phyloP scores from a whole-genome alignment of 1,140 invertebrate species.

The Drosophila watanabei region DNA sequence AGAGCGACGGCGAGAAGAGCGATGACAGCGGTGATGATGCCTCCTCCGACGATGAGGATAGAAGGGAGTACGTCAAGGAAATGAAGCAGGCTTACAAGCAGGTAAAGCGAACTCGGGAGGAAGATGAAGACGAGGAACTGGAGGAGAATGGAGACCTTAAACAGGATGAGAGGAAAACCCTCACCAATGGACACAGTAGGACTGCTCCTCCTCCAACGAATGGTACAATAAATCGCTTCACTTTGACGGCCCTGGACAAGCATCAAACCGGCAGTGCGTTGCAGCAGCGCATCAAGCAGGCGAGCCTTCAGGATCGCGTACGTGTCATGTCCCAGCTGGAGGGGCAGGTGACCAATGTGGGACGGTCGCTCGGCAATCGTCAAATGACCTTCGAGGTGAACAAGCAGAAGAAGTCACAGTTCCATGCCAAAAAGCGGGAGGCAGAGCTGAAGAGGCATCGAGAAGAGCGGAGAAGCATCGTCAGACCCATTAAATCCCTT shows the following conservation, averaged over 20 bases:
- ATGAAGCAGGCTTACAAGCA: constrained; percentile 91
- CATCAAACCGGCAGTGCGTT: constrained; percentile 39
- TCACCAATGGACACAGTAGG: constrained; percentile 32
- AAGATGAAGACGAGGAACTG: constrained; percentile 72
- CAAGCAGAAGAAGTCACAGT: constrained; percentile 86
- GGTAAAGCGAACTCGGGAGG: constrained; percentile 82
- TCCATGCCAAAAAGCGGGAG: constrained; percentile 85
- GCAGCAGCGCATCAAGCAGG: constrained; percentile 86
- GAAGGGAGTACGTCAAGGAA: constrained; percentile 92
- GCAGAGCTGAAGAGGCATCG: constrained; percentile 88
- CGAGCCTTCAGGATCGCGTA: constrained; percentile 90
- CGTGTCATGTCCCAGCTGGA: constrained; percentile 86
- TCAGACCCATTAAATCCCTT: constrained; percentile 88
- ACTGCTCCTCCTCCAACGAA: constrained; percentile 5
- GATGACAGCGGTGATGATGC: constrained; percentile 76
- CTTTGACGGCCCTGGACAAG: constrained; percentile 52
- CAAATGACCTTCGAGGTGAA: constrained; percentile 92
- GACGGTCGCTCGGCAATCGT: constrained; percentile 88
- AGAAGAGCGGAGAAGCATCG: constrained; percentile 90
- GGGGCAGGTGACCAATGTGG: constrained; percentile 87
- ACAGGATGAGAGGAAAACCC: constrained; percentile 22
- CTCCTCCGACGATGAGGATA: constrained; percentile 94
- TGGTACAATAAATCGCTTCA: constrained; percentile 46
- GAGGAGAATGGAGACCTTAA: constrained; percentile 47
- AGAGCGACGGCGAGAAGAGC: constrained; percentile 62